Evolutionary conservation across 2,113 vertebrate genomes (phyloP).

Genomic region (Takifugu bimaculatus): DNA sequence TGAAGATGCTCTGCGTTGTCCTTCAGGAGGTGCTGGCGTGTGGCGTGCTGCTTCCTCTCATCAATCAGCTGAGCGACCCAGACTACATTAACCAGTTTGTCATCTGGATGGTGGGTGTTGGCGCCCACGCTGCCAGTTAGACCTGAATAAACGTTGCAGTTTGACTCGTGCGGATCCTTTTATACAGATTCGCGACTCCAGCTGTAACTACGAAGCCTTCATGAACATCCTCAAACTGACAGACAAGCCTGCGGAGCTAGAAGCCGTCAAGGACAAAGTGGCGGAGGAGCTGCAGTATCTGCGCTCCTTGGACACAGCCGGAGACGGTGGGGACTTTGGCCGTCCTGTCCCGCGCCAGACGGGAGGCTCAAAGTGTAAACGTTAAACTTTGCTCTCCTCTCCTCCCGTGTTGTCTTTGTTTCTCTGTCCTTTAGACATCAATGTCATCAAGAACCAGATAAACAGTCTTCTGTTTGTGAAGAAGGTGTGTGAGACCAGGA

Average conservation of each 20-base stretch:
- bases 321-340: slow-evolving; percentile 80
- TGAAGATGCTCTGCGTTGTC: slow-evolving; percentile 12
- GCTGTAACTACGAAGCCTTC: slow-evolving; percentile 99
- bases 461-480: slow-evolving; percentile 99
- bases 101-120: slow-evolving; percentile 94
- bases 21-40: slow-evolving; percentile 93
- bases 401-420: slow-evolving; percentile 14
- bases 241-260: slow-evolving; percentile 88
- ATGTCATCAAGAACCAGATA: slow-evolving; percentile 99
- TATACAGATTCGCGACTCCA: slow-evolving; percentile 90
- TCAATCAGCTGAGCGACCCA: slow-evolving; percentile 98
- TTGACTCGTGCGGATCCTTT: neutral
- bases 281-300: slow-evolving; percentile 95
- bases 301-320: slow-evolving; percentile 94
- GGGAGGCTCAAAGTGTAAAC: neutral
- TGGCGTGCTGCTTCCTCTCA: slow-evolving; percentile 95
- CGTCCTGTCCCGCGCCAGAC: neutral
- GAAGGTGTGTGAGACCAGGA: slow-evolving; percentile 98
- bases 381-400: neutral
- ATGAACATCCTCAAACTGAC: slow-evolving; percentile 99
- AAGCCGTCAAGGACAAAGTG: slow-evolving; percentile 96
- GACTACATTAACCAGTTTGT: slow-evolving; percentile 99
- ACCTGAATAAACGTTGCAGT: neutral
- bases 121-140: neutral
- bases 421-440: slow-evolving; percentile 85